Conservation (phyloP, 2,113 vertebrate genomes). For the crab-eating macaque (Macaca fascicularis) region T2T-MFA8v1.1 NC_088380.1:24465501-24466000, state of each 20-base stretch:
- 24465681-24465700: slow-evolving; percentile 50
- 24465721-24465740: slow-evolving; percentile 51
- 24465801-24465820: slow-evolving; percentile 73
- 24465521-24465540: no score
- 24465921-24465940: slow-evolving; percentile 74
- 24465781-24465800: slow-evolving; percentile 64
- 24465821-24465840: slow-evolving; percentile 69
- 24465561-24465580: no score
- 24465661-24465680: slow-evolving; percentile 61
- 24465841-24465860: slow-evolving; percentile 54
- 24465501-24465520: no score
- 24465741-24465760: slow-evolving; percentile 69
- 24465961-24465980: slow-evolving; percentile 71
- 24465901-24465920: slow-evolving; percentile 75
- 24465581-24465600: background rate
- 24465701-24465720: slow-evolving; percentile 63
- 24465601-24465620: slow-evolving; percentile 13
- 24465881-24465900: slow-evolving; percentile 74
- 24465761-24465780: slow-evolving; percentile 79
- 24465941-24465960: slow-evolving; percentile 73
- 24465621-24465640: slow-evolving; percentile 48
- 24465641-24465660: slow-evolving; percentile 50
- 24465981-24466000: slow-evolving; percentile 69
- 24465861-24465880: slow-evolving; percentile 71
- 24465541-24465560: no score